Conservation (phyloP, 2,113 vertebrate genomes). For the Astur gentilis region DNA sequence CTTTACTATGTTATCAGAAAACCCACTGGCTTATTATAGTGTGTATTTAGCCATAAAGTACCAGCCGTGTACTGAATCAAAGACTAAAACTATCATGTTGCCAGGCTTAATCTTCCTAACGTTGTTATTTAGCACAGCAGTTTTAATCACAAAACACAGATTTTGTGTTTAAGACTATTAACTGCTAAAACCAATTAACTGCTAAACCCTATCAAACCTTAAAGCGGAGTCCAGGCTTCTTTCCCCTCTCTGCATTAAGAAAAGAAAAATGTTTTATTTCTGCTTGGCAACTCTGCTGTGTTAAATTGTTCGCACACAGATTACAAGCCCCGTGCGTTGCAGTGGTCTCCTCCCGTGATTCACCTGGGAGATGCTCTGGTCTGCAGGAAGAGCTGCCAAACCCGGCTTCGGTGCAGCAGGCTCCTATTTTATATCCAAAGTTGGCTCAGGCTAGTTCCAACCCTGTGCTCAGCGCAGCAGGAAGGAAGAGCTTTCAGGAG, state of each 20-base stretch:
- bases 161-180: background rate
- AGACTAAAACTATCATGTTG: slow-evolving; percentile 47
- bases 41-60: slow-evolving; percentile 56
- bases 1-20: slow-evolving; percentile 43
- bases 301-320: background rate
- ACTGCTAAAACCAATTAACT: background rate
- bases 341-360: background rate
- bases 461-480: background rate
- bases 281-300: background rate
- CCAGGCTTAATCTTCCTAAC: slow-evolving; percentile 50
- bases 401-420: background rate
- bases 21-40: background rate
- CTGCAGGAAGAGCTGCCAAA: background rate
- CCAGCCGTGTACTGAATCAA: background rate
- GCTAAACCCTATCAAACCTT: background rate
- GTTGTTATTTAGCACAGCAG: background rate
- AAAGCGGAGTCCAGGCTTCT: background rate
- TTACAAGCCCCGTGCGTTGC: background rate
- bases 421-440: background rate
- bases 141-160: slow-evolving; percentile 51
- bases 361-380: background rate
- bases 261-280: background rate
- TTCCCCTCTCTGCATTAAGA: background rate
- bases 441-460: background rate
- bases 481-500: slow-evolving; percentile 1